Base-by-base conservation (phyloP, 2,113 vertebrate genomes). In the Cyanoderma ruficeps region DNA sequence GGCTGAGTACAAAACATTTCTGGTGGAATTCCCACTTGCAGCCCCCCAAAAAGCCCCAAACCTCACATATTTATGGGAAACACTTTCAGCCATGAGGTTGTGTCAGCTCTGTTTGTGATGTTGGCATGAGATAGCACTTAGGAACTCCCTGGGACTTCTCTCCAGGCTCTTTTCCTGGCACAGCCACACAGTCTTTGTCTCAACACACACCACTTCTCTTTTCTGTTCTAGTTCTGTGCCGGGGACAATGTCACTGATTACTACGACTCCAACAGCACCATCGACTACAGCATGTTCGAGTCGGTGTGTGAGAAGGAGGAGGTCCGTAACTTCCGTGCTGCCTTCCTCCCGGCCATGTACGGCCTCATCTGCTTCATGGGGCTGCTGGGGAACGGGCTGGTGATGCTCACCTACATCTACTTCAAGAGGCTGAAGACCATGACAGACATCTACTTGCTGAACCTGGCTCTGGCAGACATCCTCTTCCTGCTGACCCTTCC, bases 351-450 rank as follows among this genome's bases (percentile, higher is more conserved):
- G 0, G 60, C 92, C 76, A 98, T 99, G 96, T 99, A 98, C 80
- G 85, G 98, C 13, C 24, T 98, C 94, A 99, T 99, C 93, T 99
- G 98, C 95, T 78, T 99, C 47, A 84, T 98, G 9, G 99, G 99
- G 4, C 96, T 99, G 64, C 61, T 98, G 49, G 99, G 99, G 19
- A 99, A 99, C 1, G 95, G 98, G 25, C 98, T 99, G 79, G 99
- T 99, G 30, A 98, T 99, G 93, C 90, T 99, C 90, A 99, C 99
- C 68, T 99, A 98, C 93, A 76, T 99, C 95, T 98, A 99, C 92
- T 99, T 99, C 97, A 99, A 98, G 89, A 98, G 99, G 53, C 98
- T 99, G 28, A 99, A 99, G 97, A 99, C 99, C 63, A 99, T 99
- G 98, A 99, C 99, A 0, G 99, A 99, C 19, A 98, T 98, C 52